phyloP scores from a whole-genome alignment of 2,888 invertebrate genomes.

The Dryomyza anilis region DNA sequence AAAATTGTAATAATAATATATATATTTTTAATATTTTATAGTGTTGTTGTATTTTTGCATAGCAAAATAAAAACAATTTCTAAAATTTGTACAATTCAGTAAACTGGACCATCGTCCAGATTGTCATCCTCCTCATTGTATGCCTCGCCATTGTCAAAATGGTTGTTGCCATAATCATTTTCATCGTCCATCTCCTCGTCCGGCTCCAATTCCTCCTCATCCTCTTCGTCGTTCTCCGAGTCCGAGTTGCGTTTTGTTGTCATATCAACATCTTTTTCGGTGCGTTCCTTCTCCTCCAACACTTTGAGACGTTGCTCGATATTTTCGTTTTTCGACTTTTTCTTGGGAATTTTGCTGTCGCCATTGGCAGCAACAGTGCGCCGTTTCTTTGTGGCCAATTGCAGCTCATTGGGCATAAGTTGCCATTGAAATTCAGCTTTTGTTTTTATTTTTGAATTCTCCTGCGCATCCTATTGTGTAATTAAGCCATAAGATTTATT shows the following conservation, averaged over 20 bases:
- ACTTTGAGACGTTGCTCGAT: slow-evolving; percentile 66
- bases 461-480: slow-evolving; percentile 45
- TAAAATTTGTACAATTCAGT: slow-evolving; percentile 51
- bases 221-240: slow-evolving; percentile 55
- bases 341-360: slow-evolving; percentile 34
- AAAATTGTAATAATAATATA: no score
- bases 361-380: slow-evolving; percentile 34
- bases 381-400: slow-evolving; percentile 46
- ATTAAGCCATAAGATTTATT: neutral
- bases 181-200: slow-evolving; percentile 89
- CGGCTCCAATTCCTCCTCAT: slow-evolving; percentile 47
- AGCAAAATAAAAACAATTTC: neutral
- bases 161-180: slow-evolving; percentile 85
- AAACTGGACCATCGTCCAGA: slow-evolving; percentile 81
- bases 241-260: slow-evolving; percentile 70
- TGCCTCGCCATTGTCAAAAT: slow-evolving; percentile 86
- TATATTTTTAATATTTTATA: neutral
- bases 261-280: slow-evolving; percentile 64
- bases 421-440: slow-evolving; percentile 63
- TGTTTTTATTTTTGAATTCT: slow-evolving; percentile 48
- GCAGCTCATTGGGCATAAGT: slow-evolving; percentile 69
- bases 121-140: slow-evolving; percentile 88
- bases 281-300: slow-evolving; percentile 70
- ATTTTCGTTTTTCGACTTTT: slow-evolving; percentile 44
- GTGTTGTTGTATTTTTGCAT: neutral